Conservation (phyloP, 2,113 vertebrate species). For the Natator depressus region DNA sequence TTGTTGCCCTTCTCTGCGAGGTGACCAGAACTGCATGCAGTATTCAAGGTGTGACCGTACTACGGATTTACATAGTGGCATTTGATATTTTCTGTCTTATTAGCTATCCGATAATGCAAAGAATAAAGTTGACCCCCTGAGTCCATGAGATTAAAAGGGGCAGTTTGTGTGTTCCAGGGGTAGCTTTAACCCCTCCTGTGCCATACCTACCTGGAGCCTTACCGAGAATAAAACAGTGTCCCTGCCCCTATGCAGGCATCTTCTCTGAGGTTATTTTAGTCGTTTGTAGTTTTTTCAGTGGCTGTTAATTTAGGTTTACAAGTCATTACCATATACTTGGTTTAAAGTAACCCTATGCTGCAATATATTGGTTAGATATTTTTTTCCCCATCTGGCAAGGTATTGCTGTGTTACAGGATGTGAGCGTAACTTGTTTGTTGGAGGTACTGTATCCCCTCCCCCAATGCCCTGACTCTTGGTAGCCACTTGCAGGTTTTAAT, state of each 20-base stretch:
- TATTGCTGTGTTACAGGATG: rapidly evolving
- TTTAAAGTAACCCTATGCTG: background rate
- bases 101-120: background rate
- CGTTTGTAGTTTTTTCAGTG: background rate
- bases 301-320: slow-evolving; percentile 29
- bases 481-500: background rate
- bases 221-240: background rate
- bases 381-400: background rate
- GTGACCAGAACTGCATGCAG: background rate
- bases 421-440: background rate
- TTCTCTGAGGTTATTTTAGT: background rate
- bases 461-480: rapidly evolving
- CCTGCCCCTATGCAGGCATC: background rate
- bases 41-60: background rate
- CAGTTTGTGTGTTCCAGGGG: background rate
- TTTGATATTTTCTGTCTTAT: background rate
- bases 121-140: rapidly evolving
- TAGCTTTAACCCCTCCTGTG: background rate
- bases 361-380: background rate
- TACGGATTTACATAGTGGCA: background rate
- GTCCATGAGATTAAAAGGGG: background rate
- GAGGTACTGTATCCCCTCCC: rapidly evolving
- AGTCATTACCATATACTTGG: background rate
- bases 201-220: background rate
- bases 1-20: background rate